These are phyloP conservation scores for Ennomos fuscantarius DNA, from an alignment of 2,888 invertebrate species.

Conservation along the genomic window DNA sequence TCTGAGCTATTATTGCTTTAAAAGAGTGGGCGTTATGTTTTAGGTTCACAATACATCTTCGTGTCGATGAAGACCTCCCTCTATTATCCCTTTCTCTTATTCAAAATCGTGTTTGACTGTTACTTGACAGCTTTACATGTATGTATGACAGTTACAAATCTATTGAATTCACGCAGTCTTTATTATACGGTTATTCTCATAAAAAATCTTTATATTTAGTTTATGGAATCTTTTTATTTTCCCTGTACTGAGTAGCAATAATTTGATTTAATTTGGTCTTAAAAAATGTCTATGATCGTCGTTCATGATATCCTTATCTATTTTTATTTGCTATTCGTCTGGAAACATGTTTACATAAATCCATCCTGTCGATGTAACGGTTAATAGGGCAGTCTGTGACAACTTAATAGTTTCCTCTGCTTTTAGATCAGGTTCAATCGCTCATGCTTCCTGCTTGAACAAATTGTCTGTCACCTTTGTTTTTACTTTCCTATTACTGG, in stretches of 20 bases:
- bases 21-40: conserved; percentile 42
- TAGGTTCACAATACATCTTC: conserved; percentile 38
- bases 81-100: conserved; percentile 33
- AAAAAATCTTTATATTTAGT: too few species aligned
- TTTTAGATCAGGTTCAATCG: conserved; percentile 58
- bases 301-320: conserved; percentile 47
- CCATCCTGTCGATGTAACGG: conserved; percentile 67
- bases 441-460: conserved; percentile 52
- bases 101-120: conserved; percentile 19
- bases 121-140: conserved; percentile 20
- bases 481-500: conserved; percentile 25
- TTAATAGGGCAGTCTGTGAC: conserved; percentile 70
- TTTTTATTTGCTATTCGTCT: conserved; percentile 50
- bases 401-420: conserved; percentile 80
- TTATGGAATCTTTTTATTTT: too few species aligned
- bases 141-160: conserved; percentile 20
- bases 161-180: conserved; percentile 4
- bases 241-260: neutral
- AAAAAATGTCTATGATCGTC: conserved; percentile 10
- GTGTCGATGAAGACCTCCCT: conserved; percentile 37
- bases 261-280: neutral
- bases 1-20: conserved; percentile 34
- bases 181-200: neutral
- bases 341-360: conserved; percentile 61
- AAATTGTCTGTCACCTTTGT: conserved; percentile 44